phyloP scores from a whole-genome alignment of 2,888 invertebrate genomes.

The Tricholauxania praeusta region DNA sequence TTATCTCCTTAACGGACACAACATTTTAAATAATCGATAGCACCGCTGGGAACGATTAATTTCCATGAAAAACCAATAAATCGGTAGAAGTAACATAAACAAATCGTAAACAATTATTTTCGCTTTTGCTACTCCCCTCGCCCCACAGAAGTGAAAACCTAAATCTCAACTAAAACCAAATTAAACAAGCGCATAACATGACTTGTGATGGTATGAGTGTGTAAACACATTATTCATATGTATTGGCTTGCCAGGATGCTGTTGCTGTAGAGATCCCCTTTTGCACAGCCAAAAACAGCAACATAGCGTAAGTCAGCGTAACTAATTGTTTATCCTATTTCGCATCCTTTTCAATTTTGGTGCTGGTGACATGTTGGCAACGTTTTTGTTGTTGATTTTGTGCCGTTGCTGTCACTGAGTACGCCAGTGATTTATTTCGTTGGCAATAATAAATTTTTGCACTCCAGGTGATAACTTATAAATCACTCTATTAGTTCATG shows the following conservation, averaged over 20 bases:
- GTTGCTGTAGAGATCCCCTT: not conserved
- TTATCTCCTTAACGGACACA: not conserved
- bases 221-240: constrained; percentile 38
- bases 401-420: constrained; percentile 9
- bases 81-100: constrained; percentile 40
- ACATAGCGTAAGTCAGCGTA: constrained; percentile 47
- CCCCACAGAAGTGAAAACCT: not conserved
- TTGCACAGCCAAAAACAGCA: not conserved
- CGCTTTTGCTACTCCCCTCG: constrained; percentile 23
- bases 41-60: constrained; percentile 62
- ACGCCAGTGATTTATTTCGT: constrained; percentile 59
- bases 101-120: constrained; percentile 44
- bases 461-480: constrained; percentile 65
- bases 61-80: constrained; percentile 54
- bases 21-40: constrained; percentile 19
- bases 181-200: constrained; percentile 26
- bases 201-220: constrained; percentile 5
- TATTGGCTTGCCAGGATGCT: not conserved
- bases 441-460: constrained; percentile 64
- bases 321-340: constrained; percentile 54
- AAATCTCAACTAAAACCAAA: constrained; percentile 30
- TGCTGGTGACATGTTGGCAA: constrained; percentile 25
- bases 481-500: constrained; percentile 65
- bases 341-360: constrained; percentile 42
- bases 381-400: constrained; percentile 30